phyloP scores from a whole-genome alignment of 2,113 vertebrate species.

The Rhadina sibilatrix region DNA sequence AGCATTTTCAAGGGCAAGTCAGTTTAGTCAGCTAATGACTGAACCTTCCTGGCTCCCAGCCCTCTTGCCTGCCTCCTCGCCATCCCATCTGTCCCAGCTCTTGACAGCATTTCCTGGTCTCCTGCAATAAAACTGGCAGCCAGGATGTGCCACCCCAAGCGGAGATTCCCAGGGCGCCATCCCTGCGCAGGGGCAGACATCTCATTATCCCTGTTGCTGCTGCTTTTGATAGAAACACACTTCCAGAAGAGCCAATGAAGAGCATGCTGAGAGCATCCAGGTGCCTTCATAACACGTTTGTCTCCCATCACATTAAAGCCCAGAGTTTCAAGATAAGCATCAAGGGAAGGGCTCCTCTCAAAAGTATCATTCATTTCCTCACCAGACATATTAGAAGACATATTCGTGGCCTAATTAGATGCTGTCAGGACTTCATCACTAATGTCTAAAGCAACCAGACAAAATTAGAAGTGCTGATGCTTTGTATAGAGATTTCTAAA shows the following conservation, averaged over 20 bases:
- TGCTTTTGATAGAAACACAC: background rate
- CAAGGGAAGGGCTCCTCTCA: background rate
- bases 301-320: background rate
- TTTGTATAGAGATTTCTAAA: background rate
- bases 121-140: background rate
- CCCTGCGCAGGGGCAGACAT: background rate
- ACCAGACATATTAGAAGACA: background rate
- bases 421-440: background rate
- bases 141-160: background rate
- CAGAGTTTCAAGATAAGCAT: background rate
- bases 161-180: background rate
- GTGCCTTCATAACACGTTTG: background rate
- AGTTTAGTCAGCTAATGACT: background rate
- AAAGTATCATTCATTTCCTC: background rate
- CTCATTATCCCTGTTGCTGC: background rate
- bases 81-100: background rate
- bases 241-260: background rate
- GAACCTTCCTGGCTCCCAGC: background rate
- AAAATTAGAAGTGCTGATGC: background rate
- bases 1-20: background rate
- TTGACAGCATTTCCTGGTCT: background rate
- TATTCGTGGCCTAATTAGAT: background rate
- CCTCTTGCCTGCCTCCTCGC: background rate
- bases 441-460: background rate
- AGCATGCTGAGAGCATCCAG: background rate